phyloP scores from a whole-genome alignment of 2,113 vertebrate genomes.

The Corydoras maculifer region DNA sequence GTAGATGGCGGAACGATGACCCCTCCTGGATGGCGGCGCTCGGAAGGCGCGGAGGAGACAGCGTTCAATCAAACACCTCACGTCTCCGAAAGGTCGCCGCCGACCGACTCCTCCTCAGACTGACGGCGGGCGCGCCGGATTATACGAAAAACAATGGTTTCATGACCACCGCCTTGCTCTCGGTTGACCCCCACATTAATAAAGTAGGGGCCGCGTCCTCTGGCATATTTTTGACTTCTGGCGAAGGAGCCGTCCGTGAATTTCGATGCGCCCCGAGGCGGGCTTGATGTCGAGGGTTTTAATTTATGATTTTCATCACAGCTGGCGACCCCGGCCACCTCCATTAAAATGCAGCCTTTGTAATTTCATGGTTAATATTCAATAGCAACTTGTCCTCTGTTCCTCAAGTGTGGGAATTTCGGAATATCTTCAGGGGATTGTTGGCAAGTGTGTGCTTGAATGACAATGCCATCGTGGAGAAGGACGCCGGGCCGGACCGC shows the following conservation, averaged over 20 bases:
- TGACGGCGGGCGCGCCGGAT: too few species aligned
- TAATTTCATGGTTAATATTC: slow-evolving; percentile 80
- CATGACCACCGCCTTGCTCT: too few species aligned
- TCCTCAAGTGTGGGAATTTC: slow-evolving; percentile 58
- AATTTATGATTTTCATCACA: slow-evolving; percentile 75
- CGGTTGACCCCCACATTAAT: too few species aligned
- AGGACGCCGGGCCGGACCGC: slow-evolving; percentile 8
- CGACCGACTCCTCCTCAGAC: too few species aligned
- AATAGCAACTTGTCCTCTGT: slow-evolving; percentile 70
- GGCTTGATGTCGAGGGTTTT: slow-evolving; percentile 71
- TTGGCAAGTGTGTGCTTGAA: slow-evolving; percentile 43
- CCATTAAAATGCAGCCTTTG: slow-evolving; percentile 76
- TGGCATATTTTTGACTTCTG: slow-evolving; percentile 54
- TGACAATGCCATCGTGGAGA: slow-evolving; percentile 22
- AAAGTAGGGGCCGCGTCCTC: slow-evolving; percentile 43
- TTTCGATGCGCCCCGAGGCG: slow-evolving; percentile 56
- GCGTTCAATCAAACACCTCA: too few species aligned
- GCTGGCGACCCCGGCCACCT: slow-evolving; percentile 68
- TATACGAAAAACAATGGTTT: too few species aligned
- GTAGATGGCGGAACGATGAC: too few species aligned
- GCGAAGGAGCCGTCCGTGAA: slow-evolving; percentile 45
- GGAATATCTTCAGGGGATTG: slow-evolving; percentile 51
- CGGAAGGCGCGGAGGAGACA: too few species aligned
- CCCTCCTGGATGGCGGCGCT: too few species aligned
- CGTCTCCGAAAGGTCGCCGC: too few species aligned